These are phyloP conservation scores for Calypte anna DNA, from an alignment of 2,113 vertebrate genomes.

Conservation along the genomic window DNA sequence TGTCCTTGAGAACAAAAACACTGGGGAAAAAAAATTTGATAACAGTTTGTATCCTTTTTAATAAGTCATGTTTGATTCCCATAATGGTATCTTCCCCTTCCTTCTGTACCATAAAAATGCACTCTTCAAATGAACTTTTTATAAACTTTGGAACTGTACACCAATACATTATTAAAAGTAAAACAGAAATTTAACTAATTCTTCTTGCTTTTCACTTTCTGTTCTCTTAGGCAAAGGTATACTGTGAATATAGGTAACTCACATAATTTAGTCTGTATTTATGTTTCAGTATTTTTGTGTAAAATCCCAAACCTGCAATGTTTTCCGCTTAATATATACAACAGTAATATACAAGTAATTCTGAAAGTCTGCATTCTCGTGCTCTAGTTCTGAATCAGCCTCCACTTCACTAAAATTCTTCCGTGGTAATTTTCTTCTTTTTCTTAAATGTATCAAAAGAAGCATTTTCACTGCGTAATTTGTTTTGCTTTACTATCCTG, in stretches of 20 bases:
- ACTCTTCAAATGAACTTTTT: neutral
- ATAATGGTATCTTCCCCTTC: neutral
- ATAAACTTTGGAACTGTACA: neutral
- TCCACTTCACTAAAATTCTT: neutral
- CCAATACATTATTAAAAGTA: neutral
- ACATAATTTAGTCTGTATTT: neutral
- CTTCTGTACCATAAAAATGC: neutral
- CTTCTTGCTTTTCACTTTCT: neutral
- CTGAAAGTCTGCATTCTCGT: neutral
- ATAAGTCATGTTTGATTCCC: neutral
- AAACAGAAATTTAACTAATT: neutral
- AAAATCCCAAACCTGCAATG: neutral
- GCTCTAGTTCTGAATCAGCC: neutral
- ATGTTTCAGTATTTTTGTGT: neutral
- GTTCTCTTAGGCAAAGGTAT: neutral
- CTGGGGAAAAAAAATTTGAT: neutral
- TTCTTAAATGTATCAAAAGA: neutral
- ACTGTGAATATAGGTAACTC: neutral
- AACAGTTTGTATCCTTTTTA: neutral
- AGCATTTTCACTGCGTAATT: neutral
- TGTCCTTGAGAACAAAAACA: neutral
- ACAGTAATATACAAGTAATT: neutral
- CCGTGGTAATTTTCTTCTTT: neutral
- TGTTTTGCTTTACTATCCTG: neutral
- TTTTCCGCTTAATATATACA: neutral